Base-by-base conservation (phyloP, 2,888 invertebrate species). In the Agrilus mali region DNA sequence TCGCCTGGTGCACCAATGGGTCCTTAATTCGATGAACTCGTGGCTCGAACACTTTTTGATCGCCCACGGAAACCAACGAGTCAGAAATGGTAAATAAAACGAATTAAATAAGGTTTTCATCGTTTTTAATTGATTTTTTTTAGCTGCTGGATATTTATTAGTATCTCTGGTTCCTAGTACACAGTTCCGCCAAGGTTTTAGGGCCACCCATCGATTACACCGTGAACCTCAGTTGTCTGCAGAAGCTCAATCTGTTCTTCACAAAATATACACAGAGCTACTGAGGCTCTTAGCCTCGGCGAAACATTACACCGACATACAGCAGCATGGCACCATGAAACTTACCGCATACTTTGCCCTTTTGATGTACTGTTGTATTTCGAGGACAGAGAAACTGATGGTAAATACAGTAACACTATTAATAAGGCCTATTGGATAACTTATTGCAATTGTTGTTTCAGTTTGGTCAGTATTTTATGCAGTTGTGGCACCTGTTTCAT, bases 401-500 rank as follows among this genome's bases (percentile, higher is more conserved):
- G 92, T 92, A 63, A 35, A 35, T 35, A 3, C 13, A 7, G 8
- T 33, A 6, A 33, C 1, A 6, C 13, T 36, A 32, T 1, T 7
- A 8, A 32, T 7, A 20, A 31, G 31, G n/a, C n/a, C n/a, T n/a
- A n/a, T n/a, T n/a, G n/a, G n/a, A n/a, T 31, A 10, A 36, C 13
- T 33, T 32, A n/a, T 39, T 32, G 37, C 41, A 40, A 42, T 45
- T 47, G 43, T 40, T 41, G 20, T 42, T 52, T 2, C 68, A 92
- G 90, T 90, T 94, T 68, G 87, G 90, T n/a, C 86, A 84, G 53
- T 89, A 86, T 67, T 86, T 93, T 70, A 75, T 82, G 55, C 89
- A 93, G 58, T 70, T 95, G 34, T 95, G 94, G 94, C 87, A 90
- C 54, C 69, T 95, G 44, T 95, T 94, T 67, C 93, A 94, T 72